Percentiles rank a stretch among this genome's conserved stretches.
These are phyloP conservation scores for Aurelia sp. DNA, from an alignment of 30 jellyfish, hydroid and myxozoan genomes.

Conservation along the genomic window DNA sequence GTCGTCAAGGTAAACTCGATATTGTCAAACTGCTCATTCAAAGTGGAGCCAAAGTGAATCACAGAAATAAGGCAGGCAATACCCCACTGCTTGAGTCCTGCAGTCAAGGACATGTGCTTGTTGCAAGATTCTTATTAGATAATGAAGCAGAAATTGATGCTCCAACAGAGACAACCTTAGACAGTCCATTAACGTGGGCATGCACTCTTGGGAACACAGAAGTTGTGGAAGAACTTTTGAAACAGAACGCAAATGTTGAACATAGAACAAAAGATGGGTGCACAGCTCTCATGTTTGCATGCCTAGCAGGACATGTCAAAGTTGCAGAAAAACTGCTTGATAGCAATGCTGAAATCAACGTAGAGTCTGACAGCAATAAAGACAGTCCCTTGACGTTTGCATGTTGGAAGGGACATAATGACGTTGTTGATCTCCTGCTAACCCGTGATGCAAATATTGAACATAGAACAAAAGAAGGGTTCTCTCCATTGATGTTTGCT, in stretches of 20 bases:
- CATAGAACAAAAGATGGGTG: constrained; percentile 99
- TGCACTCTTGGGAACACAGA: constrained; percentile 96
- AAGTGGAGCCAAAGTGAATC: constrained; percentile 98
- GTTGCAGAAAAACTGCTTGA: constrained; percentile 95
- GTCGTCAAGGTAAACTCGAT: constrained; percentile 99
- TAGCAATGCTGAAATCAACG: constrained; percentile 92
- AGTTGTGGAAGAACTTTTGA: constrained; percentile 84
- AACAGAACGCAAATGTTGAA: constrained; percentile 92
- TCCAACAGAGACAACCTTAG: constrained; percentile 97
- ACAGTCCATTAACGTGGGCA: constrained; percentile 99
- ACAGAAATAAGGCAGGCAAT: constrained; percentile 94
- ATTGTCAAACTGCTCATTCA: constrained; percentile 92
- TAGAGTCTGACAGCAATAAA: constrained; percentile 93
- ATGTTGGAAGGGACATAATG: constrained; percentile 92
- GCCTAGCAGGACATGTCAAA: constrained; percentile 96
- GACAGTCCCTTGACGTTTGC: constrained; percentile 99
- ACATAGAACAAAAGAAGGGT: constrained; percentile 98
- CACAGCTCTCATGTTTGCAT: constrained; percentile 99
- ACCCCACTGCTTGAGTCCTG: constrained; percentile 98
- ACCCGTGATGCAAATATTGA: constrained; percentile 90
- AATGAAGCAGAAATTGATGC: constrained; percentile 97
- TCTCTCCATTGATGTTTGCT: constrained; percentile 99
- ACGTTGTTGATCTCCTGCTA: constrained; percentile 83
- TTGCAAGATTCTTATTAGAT: constrained; percentile 92
- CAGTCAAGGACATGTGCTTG: constrained; percentile 98